Evolutionary conservation across 35 echinoderm and acorn worm species (phyloP).

Genomic region (Amphiura filiformis): DNA sequence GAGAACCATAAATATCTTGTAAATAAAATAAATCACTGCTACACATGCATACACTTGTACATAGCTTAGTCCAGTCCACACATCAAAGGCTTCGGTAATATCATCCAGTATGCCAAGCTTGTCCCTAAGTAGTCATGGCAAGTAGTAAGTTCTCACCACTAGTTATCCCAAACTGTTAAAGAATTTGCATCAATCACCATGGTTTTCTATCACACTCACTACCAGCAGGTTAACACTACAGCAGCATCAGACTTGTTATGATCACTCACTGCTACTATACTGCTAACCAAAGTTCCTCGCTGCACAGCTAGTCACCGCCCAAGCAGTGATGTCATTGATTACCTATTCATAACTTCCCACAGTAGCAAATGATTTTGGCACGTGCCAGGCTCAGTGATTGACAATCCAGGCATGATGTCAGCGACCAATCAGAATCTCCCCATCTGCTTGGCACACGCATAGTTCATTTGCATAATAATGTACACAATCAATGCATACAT

Average conservation of each 20-base stretch:
- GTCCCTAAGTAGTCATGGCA: neutral
- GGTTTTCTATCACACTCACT: neutral
- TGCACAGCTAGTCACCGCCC: neutral
- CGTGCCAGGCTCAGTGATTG: neutral
- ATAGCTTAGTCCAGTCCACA: too few relatives aligned
- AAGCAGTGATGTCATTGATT: neutral
- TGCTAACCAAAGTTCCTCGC: neutral
- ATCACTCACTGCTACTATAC: neutral
- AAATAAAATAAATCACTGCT: neutral
- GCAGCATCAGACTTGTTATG: neutral
- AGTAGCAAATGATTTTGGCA: neutral
- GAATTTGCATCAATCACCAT: neutral
- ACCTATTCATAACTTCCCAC: neutral
- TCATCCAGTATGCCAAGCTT: neutral
- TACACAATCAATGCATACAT: neutral
- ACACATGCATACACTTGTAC: too few relatives aligned
- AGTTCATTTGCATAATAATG: constrained; percentile 3
- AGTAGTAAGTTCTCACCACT: neutral
- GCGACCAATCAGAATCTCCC: neutral
- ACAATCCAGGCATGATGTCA: neutral
- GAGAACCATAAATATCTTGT: neutral
- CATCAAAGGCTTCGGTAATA: too few relatives aligned
- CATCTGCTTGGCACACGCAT: neutral
- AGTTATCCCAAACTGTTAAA: neutral
- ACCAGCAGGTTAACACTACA: neutral